Base-by-base conservation (phyloP, 2,888 invertebrate species). In the Imbricaverruca yamaguchii region DNA sequence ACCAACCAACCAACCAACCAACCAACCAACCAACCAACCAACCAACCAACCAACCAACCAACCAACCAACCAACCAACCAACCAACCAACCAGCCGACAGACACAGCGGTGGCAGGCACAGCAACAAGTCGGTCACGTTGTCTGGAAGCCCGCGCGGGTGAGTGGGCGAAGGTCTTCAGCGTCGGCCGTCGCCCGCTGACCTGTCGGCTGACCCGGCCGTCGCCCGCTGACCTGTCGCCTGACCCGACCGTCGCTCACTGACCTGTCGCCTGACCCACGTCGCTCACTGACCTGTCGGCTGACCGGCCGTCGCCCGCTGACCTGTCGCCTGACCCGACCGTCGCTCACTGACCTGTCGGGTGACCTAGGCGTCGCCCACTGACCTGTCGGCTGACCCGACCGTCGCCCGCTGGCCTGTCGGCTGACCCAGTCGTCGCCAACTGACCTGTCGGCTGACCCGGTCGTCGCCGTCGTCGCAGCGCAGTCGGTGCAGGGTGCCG, bases 401-500 rank as follows among this genome's bases (percentile, higher is more conserved):
- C 82, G 69, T 86, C 86, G 53, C 88, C 88, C 83, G 83, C 25
- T 82, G 77, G 84, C 85, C 83, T 85, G 85, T 81, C 84, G 85
- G 84, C 83, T 90, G 88, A 83, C 90, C 89, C 53, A 90, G 87
- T 53, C 90, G n/a, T 53, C 55, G n/a, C n/a, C n/a, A 83, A 83
- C 23, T 81, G 74, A 85, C 85, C 83, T 85, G 85, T 80, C 84
- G 85, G 84, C 83, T 90, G 88, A 83, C 90, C 89, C 55, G 90
- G 87, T 55, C 90, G 15, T 79, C 79, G 12, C 57, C 57, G 57
- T 79, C 79, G 23, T 79, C 79, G 57, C 79, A 79, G 23, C 59
- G n/a, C 86, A 85, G 82, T 57, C 85, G 83, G 81, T 91, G 91
- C 81, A 88, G 87, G 82, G 91, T 90, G 0, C 91, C 90, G 86